Conservation (phyloP, 1,140 invertebrate species). For the Polypedilum vanderplanki region DNA sequence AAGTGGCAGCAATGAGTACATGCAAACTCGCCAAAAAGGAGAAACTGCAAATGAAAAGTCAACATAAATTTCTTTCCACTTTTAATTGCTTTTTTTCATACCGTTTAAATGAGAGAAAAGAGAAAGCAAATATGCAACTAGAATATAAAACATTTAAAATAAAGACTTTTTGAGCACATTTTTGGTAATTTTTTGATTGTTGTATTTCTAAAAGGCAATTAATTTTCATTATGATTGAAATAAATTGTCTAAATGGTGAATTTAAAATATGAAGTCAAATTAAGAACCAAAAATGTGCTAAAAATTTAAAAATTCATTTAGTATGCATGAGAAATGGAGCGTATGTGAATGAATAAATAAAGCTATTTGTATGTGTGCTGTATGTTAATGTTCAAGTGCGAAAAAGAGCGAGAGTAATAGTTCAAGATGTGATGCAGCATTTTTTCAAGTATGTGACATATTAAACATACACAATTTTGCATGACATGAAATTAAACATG, state of each 20-base stretch:
- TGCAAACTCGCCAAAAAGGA: background rate
- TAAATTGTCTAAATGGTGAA: too few relatives aligned
- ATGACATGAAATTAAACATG: background rate
- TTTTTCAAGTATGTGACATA: background rate
- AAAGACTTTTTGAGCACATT: too few relatives aligned
- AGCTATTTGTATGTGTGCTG: background rate
- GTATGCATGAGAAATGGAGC: background rate
- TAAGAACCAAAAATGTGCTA: background rate
- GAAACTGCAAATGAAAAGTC: background rate
- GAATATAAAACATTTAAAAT: too few relatives aligned
- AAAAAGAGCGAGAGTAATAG: too few relatives aligned
- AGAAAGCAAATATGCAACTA: too few relatives aligned
- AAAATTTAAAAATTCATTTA: constrained; percentile 1
- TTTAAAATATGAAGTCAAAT: too few relatives aligned
- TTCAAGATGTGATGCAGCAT: background rate
- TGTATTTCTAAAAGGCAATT: too few relatives aligned
- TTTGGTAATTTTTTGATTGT: too few relatives aligned
- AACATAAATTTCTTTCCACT: constrained; percentile 1
- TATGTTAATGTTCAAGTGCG: too few relatives aligned
- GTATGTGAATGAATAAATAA: constrained; percentile 3
- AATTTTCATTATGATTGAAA: too few relatives aligned
- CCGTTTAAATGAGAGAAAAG: too few relatives aligned
- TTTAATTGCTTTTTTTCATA: background rate
- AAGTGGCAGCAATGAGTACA: background rate
- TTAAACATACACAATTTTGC: background rate